Evolutionary conservation across 2,888 invertebrate species (phyloP), one percentile per base, ranked within the genome.

Genomic region (Melanotus villosus): DNA sequence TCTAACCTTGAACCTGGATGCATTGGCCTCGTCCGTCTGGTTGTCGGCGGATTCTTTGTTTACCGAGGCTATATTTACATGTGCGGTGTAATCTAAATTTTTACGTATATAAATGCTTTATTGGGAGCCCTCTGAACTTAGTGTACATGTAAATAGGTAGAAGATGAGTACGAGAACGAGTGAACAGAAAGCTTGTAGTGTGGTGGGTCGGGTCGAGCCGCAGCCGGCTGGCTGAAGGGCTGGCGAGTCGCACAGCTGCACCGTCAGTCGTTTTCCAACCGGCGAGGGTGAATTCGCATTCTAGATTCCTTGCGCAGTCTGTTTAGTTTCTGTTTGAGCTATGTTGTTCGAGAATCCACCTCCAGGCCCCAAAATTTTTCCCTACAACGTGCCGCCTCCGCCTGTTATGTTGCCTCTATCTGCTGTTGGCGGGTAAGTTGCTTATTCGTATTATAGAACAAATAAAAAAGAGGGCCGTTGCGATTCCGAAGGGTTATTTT

Each of bases 291-390:
- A 79, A 76, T 74, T 80, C 76, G 70, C 68, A 34, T 16, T 52
- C n/a, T 32, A 23, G 18, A 30, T 45, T 57, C 19, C 30, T 52
- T 26, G 45, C 26, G 38, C 45, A 23, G 18, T 67, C 47, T 36
- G 38, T 65, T 68, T 41, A 50, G 65, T 64, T 67, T 47, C 34
- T 56, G 60, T 65, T 69, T 43, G 45, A 66, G 78, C 62, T 63
- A 91, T 91, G 91, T 86, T 92, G 85, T 92, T 91, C 85, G 92
- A 92, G 86, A 91, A 89, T 87, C 90, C 91, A 82, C 85, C 87
- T 75, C 89, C 89, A 82, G 85, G 86, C 77, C 84, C 86, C 34
- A 91, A 91, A 85, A 88, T 91, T 86, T 88, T 90, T 84, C 90
- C 88, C 79, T 92, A 91, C 85, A 90, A 89, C 85, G 90, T 91